Evolutionary conservation across 2,797 vertebrate species (phyloP).

Genomic region (Epinephelus malabaricus): DNA sequence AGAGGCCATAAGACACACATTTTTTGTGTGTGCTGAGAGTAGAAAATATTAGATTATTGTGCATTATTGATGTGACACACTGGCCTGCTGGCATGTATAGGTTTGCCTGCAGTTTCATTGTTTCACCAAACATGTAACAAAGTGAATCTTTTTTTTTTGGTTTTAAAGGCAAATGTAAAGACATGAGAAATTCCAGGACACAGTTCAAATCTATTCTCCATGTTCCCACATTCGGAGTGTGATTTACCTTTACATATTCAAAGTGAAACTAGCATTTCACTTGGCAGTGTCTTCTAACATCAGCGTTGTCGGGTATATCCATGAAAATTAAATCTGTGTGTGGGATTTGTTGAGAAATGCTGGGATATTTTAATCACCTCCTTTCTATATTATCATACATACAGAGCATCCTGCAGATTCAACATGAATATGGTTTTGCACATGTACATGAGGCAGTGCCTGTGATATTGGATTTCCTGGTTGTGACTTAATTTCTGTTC

Average conservation of each 20-base stretch:
- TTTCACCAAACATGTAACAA: conserved; percentile 9
- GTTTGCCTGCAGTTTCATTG: conserved; percentile 22
- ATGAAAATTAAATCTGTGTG: conserved; percentile 61
- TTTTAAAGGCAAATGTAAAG: conserved; percentile 9
- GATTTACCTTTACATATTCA: conserved; percentile 30
- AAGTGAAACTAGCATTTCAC: conserved; percentile 36
- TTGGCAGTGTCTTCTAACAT: conserved; percentile 35
- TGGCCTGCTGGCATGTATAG: conserved; percentile 10
- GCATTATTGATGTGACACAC: conserved; percentile 51
- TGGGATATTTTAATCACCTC: conserved; percentile 54
- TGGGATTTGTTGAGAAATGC: conserved; percentile 50
- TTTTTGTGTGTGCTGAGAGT: conserved; percentile 21
- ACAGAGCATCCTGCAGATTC: conserved; percentile 36
- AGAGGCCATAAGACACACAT: conserved; percentile 30
- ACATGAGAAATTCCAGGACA: background rate
- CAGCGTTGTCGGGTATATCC: conserved; percentile 15
- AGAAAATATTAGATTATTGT: conserved; percentile 33
- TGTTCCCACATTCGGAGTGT: conserved; percentile 10
- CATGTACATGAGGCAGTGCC: conserved; percentile 13
- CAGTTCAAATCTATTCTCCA: conserved; percentile 7
- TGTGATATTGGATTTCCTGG: conserved; percentile 42
- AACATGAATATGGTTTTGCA: conserved; percentile 28
- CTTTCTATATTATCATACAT: conserved; percentile 31
- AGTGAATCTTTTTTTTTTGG: conserved; percentile 1
- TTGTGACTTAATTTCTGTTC: conserved; percentile 23